These are phyloP conservation scores for Plectropomus leopardus DNA, from an alignment of 2,113 vertebrate species.

Conservation along the genomic window DNA sequence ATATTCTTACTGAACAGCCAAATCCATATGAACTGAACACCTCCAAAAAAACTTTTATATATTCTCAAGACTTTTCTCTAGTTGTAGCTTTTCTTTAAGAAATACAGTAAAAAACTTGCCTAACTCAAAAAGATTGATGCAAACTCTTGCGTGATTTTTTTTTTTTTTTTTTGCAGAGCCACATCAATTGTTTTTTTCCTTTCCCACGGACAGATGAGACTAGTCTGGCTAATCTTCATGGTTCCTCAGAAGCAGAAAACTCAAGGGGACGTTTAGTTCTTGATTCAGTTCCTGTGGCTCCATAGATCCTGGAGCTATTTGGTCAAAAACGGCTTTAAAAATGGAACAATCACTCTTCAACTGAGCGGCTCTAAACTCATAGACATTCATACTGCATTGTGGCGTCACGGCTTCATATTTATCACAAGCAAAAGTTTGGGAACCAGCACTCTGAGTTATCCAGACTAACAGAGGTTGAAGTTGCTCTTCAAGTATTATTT, in stretches of 20 bases:
- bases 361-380: not conserved
- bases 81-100: not conserved
- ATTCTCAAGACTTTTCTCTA: not conserved
- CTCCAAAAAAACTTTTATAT: not conserved
- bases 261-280: not conserved
- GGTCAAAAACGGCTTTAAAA: not conserved
- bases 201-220: too few relatives aligned
- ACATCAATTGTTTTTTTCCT: too few relatives aligned
- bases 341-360: not conserved
- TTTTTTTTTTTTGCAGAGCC: too few relatives aligned
- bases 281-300: not conserved
- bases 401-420: not conserved
- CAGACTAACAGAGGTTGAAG: not conserved
- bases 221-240: too few relatives aligned
- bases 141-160: too few relatives aligned
- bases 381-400: not conserved
- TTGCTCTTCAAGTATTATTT: not conserved
- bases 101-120: too few relatives aligned
- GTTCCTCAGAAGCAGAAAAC: too few relatives aligned
- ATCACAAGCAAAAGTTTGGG: not conserved
- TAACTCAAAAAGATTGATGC: too few relatives aligned
- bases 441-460: not conserved
- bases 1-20: too few relatives aligned
- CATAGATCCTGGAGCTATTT: constrained; percentile 2
- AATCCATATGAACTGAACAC: too few relatives aligned